Percentiles rank a stretch among this genome's conserved stretches.
Conservation (phyloP, 1,140 invertebrate genomes). For the Neuroterus valhalla region DNA sequence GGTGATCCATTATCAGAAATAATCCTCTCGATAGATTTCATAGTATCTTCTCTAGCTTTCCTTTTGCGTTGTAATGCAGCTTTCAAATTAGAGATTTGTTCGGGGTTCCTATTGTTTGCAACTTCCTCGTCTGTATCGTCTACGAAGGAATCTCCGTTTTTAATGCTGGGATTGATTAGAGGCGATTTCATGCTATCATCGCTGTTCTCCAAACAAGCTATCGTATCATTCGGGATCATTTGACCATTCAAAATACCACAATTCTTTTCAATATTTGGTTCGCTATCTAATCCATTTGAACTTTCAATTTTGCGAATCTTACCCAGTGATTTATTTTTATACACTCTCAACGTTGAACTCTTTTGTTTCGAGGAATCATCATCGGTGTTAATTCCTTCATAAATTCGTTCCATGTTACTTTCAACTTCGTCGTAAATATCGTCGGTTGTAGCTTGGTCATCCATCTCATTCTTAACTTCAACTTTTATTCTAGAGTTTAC, state of each 20-base stretch:
- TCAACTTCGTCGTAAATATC: slow-evolving; percentile 62
- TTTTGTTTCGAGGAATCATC: slow-evolving; percentile 9
- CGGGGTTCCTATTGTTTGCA: slow-evolving; percentile 1
- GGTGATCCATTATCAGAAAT: slow-evolving; percentile 28
- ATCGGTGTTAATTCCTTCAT: slow-evolving; percentile 16
- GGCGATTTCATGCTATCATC: background rate
- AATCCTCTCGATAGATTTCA: slow-evolving; percentile 22
- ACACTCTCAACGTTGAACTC: background rate
- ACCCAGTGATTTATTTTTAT: too few species aligned
- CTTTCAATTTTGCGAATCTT: background rate
- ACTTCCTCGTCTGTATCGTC: background rate
- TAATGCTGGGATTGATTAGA: background rate
- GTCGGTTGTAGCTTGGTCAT: slow-evolving; percentile 41
- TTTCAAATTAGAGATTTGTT: slow-evolving; percentile 41
- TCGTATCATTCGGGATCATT: background rate
- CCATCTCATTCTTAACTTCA: slow-evolving; percentile 53
- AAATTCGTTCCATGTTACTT: slow-evolving; percentile 30
- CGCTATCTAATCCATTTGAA: background rate
- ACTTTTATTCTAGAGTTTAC: slow-evolving; percentile 40
- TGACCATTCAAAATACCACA: background rate
- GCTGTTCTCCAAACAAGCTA: background rate
- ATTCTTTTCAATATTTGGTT: background rate
- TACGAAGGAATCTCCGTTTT: background rate
- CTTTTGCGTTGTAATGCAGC: slow-evolving; percentile 12
- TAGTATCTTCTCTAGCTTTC: slow-evolving; percentile 5